phyloP scores from a whole-genome alignment of 2,113 vertebrate species.

The Bujurquina vittata region DNA sequence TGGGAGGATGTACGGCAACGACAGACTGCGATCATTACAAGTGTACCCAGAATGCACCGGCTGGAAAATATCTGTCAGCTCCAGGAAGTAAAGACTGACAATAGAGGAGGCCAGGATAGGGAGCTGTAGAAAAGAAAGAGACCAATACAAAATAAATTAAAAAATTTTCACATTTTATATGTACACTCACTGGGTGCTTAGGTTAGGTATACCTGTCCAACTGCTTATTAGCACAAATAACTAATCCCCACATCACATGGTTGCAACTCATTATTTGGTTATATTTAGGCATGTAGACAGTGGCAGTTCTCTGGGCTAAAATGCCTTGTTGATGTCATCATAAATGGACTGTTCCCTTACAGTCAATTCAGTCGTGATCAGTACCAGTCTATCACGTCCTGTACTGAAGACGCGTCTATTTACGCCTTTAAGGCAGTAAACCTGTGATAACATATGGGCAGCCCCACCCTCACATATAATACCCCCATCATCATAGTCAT shows the following conservation, averaged over 20 bases:
- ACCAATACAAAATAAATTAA: background rate
- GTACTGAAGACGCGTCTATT: too few species aligned
- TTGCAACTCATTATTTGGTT: background rate
- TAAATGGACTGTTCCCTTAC: too few species aligned
- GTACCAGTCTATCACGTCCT: too few species aligned
- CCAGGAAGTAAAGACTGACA: conserved; percentile 95
- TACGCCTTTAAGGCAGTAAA: too few species aligned
- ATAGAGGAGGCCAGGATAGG: conserved; percentile 94
- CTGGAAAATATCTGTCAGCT: conserved; percentile 95
- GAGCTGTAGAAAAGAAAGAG: conserved; percentile 75
- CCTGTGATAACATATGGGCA: too few species aligned
- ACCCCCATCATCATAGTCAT: too few species aligned
- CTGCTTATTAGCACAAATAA: background rate
- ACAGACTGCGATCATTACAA: conserved; percentile 93
- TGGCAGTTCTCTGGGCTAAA: too few species aligned
- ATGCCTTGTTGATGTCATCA: too few species aligned
- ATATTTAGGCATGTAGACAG: background rate
- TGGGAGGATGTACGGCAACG: conserved; percentile 93
- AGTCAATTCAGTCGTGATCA: too few species aligned
- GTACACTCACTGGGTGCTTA: background rate
- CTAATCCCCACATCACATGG: background rate
- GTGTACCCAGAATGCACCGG: conserved; percentile 94
- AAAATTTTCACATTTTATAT: background rate
- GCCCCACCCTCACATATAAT: too few species aligned
- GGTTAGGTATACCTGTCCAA: background rate